Evolutionary conservation across 2,113 vertebrate species (phyloP).

Genomic region (Choloepus hoffmanni): DNA sequence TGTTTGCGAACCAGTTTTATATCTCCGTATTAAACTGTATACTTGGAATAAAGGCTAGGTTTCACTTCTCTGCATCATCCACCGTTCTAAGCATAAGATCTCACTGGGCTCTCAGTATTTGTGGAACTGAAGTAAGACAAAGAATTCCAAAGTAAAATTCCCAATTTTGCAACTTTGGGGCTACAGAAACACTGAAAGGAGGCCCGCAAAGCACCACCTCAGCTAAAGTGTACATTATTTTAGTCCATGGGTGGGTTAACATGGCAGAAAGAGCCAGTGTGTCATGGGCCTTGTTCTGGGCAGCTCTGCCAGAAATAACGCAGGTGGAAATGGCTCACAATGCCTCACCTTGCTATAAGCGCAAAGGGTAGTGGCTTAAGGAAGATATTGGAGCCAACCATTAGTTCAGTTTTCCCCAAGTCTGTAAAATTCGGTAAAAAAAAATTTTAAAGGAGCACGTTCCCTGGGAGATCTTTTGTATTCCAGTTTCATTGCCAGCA

Average conservation of each 20-base stretch:
- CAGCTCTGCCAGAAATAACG: not conserved
- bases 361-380: not conserved
- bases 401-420: not conserved
- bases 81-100: not conserved
- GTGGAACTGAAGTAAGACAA: not conserved
- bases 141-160: constrained; percentile 19
- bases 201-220: not conserved
- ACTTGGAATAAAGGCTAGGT: not conserved
- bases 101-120: not conserved
- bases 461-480: constrained; percentile 13
- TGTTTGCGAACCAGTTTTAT: not conserved
- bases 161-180: not conserved
- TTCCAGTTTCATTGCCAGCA: not conserved
- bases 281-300: not conserved
- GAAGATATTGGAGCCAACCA: not conserved
- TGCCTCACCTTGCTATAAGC: not conserved
- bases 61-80: not conserved
- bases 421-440: constrained; percentile 9
- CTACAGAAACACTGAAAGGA: not conserved
- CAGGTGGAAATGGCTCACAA: not conserved
- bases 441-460: not conserved
- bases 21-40: not conserved
- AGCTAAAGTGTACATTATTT: not conserved
- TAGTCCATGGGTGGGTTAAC: not conserved
- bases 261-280: not conserved